Percentiles rank a stretch among this genome's conserved stretches.
phyloP scores from a whole-genome alignment of 2,797 vertebrate species.

The Acrocephalus scirpaceus region DNA sequence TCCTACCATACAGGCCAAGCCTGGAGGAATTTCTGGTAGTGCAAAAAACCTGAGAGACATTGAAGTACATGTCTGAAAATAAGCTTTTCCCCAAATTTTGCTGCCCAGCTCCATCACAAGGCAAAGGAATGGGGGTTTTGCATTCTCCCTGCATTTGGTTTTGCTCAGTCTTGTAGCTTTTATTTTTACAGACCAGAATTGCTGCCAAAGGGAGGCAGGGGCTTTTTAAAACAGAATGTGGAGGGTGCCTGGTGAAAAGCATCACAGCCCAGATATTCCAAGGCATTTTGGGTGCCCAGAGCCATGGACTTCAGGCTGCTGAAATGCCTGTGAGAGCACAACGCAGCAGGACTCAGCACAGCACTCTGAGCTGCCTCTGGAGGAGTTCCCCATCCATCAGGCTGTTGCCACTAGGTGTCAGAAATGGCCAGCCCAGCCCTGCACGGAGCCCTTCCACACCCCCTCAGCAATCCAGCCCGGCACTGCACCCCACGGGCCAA shows the following conservation, averaged over 20 bases:
- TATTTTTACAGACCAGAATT: neutral
- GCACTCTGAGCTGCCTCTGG: neutral
- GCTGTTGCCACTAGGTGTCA: constrained; percentile 57
- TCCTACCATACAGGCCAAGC: neutral
- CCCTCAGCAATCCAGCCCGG: neutral
- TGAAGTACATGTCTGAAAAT: neutral
- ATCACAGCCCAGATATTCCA: neutral
- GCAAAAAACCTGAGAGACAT: neutral
- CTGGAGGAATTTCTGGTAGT: neutral
- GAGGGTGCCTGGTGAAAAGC: neutral
- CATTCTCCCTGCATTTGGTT: neutral
- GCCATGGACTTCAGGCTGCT: neutral
- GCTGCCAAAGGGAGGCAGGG: neutral
- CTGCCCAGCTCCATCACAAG: neutral
- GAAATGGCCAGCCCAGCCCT: neutral
- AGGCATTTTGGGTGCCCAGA: neutral
- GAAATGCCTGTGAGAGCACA: neutral
- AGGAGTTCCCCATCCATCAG: neutral
- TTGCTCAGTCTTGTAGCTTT: neutral
- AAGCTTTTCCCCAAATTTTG: neutral
- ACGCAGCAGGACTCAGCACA: neutral
- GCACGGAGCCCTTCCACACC: accelerated
- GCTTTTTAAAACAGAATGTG: neutral
- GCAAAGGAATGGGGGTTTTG: neutral
- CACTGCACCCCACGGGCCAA: neutral